Percentiles rank a stretch among this genome's conserved stretches.
Evolutionary conservation across 2,113 vertebrate species (phyloP).

Genomic region (Montifringilla adamsi): DNA sequence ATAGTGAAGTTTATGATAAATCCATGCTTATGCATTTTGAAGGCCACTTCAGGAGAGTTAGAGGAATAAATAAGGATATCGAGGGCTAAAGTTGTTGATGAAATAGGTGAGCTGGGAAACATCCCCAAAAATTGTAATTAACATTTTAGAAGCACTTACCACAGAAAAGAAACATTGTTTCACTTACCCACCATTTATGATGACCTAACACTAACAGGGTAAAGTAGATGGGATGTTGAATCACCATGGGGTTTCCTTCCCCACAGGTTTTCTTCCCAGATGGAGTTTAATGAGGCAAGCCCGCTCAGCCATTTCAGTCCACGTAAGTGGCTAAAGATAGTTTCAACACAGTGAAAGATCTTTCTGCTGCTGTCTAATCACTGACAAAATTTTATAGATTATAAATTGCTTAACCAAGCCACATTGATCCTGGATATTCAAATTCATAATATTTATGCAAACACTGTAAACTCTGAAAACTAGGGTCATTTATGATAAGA

Average conservation of each 20-base stretch:
- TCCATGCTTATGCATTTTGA: background rate
- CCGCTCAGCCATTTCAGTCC: conserved; percentile 22
- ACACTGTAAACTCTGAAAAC: background rate
- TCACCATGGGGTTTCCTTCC: background rate
- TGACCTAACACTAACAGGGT: conserved; percentile 17
- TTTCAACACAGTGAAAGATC: background rate
- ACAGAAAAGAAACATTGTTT: background rate
- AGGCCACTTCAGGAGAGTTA: background rate
- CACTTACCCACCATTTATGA: background rate
- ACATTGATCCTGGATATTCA: background rate
- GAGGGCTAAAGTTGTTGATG: background rate
- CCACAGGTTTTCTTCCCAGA: background rate
- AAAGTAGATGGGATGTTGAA: conserved; percentile 34
- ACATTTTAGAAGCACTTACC: background rate
- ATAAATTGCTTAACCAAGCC: conserved; percentile 23
- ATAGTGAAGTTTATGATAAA: background rate
- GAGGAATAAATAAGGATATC: background rate
- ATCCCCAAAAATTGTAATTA: background rate
- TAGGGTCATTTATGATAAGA: background rate
- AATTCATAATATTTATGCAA: background rate
- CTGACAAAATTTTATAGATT: background rate
- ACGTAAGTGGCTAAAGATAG: background rate
- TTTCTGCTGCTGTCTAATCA: background rate
- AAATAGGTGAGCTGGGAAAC: background rate
- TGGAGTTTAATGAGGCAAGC: conserved; percentile 5